A percentile compares a stretch with the other conserved stretches of the same genome.
Conservation (phyloP, 2,113 vertebrate species). For the Pedionomus torquatus region DNA sequence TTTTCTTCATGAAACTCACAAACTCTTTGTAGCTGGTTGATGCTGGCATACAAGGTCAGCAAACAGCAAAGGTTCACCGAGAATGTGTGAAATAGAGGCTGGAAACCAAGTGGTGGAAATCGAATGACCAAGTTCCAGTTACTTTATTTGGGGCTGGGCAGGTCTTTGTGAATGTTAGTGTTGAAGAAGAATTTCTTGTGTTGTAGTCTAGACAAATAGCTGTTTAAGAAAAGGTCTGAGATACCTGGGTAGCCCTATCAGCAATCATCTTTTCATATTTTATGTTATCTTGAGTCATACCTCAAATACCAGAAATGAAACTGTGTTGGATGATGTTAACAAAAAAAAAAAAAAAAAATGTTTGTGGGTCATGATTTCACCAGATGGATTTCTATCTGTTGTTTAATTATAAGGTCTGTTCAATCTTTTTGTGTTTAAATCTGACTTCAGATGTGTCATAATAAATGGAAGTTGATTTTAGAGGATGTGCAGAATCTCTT, state of each 20-base stretch:
- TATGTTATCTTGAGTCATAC: background rate
- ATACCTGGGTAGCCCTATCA: background rate
- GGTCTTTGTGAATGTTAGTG: background rate
- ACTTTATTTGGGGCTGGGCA: background rate
- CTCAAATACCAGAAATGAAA: background rate
- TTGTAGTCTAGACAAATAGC: background rate
- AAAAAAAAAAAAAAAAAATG: background rate
- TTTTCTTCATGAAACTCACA: background rate
- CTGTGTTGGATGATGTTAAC: background rate
- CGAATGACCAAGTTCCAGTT: background rate
- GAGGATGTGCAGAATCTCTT: background rate
- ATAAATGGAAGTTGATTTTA: background rate
- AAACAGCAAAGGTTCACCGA: background rate
- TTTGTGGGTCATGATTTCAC: background rate
- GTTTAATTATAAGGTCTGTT: background rate
- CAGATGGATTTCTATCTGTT: background rate
- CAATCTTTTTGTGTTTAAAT: background rate
- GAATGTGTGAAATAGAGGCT: background rate
- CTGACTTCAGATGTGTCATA: background rate
- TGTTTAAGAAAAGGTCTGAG: background rate
- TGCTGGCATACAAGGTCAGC: rapidly evolving
- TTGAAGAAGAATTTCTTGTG: background rate
- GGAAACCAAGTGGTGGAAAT: background rate
- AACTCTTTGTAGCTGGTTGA: background rate
- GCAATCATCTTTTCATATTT: background rate